phyloP scores from a whole-genome alignment of 1,140 invertebrate genomes.

The Cotesia glomerata region DNA sequence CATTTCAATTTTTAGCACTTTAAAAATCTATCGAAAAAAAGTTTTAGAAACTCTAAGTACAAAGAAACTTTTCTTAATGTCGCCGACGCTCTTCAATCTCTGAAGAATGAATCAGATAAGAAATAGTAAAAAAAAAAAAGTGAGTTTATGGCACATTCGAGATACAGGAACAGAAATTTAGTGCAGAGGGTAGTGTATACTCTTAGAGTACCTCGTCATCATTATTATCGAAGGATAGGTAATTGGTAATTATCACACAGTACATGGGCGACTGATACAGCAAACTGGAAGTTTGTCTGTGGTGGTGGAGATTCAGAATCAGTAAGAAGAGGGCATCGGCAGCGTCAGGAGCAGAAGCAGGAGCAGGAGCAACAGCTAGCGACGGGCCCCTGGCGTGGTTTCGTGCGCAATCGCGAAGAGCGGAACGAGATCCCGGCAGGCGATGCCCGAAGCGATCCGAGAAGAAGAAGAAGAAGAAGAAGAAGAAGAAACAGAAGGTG shows the following conservation, averaged over 20 bases:
- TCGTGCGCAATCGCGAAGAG: conserved; percentile 49
- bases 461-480: conserved; percentile 27
- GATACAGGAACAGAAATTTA: no score
- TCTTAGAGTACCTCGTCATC: conserved; percentile 21
- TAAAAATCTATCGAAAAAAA: no score
- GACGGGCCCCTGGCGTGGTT: conserved; percentile 3
- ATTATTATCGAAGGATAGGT: conserved; percentile 31
- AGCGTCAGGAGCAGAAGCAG: neutral
- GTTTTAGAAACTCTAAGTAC: no score
- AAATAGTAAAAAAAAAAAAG: no score
- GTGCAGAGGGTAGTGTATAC: neutral
- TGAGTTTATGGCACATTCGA: no score
- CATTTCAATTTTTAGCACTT: no score
- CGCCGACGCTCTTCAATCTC: no score
- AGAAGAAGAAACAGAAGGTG: conserved; percentile 30
- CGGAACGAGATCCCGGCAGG: conserved; percentile 47
- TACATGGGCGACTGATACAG: neutral
- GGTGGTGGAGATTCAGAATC: neutral
- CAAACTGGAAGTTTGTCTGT: neutral
- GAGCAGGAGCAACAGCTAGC: neutral
- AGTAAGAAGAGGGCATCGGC: neutral
- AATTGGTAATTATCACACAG: conserved; percentile 34
- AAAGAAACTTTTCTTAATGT: no score
- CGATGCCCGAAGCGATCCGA: conserved; percentile 28
- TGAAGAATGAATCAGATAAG: no score